phyloP scores from a whole-genome alignment of 2,888 invertebrate genomes.

The Oscheius onirici region DNA sequence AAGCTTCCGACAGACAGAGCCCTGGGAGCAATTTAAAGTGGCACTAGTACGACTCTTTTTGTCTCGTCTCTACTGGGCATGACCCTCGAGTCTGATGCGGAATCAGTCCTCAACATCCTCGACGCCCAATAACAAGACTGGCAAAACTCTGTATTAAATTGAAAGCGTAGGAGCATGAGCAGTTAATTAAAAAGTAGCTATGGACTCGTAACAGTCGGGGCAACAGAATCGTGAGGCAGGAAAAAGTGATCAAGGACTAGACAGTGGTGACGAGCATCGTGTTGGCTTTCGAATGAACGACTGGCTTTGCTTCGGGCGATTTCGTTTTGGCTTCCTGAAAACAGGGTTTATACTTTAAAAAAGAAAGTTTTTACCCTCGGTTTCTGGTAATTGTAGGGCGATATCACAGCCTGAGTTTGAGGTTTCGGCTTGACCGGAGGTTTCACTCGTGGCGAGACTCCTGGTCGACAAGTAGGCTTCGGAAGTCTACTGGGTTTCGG shows the following conservation, averaged over 20 bases:
- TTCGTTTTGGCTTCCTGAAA: constrained; percentile 5
- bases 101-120: background rate
- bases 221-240: background rate
- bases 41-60: too few relatives aligned
- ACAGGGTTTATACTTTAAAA: too few relatives aligned
- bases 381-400: constrained; percentile 31
- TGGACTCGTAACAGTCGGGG: too few relatives aligned
- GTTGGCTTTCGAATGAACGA: constrained; percentile 13
- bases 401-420: constrained; percentile 27
- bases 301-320: constrained; percentile 17
- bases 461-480: constrained; percentile 15
- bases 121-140: background rate
- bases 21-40: too few relatives aligned
- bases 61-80: too few relatives aligned
- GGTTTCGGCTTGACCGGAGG: constrained; percentile 22
- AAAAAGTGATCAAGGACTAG: constrained; percentile 6
- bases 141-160: background rate
- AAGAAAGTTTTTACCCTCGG: constrained; percentile 22
- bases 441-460: constrained; percentile 18
- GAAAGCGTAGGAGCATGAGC: too few relatives aligned
- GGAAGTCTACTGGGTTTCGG: constrained; percentile 26
- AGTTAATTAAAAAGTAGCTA: background rate
- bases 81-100: too few relatives aligned
- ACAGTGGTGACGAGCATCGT: constrained; percentile 24
- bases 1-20: too few relatives aligned